A percentile compares a stretch with the other conserved stretches of the same genome.
These are phyloP conservation scores for Pseudonaja textilis DNA, from an alignment of 2,113 vertebrate genomes.

Conservation along the genomic window DNA sequence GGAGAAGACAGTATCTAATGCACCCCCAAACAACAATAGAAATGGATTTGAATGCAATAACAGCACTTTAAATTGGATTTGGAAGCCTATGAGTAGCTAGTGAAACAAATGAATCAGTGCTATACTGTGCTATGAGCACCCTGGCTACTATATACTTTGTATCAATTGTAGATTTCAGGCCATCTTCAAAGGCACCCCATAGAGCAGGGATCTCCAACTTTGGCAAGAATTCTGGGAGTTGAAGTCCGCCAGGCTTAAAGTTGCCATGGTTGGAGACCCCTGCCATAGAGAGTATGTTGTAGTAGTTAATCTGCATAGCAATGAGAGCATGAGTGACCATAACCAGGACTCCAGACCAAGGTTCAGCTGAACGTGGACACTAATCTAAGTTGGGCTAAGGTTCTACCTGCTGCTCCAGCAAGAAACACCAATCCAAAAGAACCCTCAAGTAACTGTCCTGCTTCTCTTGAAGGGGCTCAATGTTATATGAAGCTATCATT, in stretches of 20 bases:
- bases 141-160: not conserved
- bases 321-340: not conserved
- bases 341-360: not conserved
- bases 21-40: not conserved
- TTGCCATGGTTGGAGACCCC: too few relatives aligned
- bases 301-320: not conserved
- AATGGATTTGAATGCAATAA: not conserved
- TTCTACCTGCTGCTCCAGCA: not conserved
- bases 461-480: not conserved
- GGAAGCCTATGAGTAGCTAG: not conserved
- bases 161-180: not conserved
- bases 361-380: not conserved
- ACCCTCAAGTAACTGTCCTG: not conserved
- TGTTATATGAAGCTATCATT: not conserved
- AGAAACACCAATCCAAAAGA: not conserved
- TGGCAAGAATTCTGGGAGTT: too few relatives aligned
- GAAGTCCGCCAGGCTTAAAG: too few relatives aligned
- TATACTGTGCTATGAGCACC: not conserved
- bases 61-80: not conserved
- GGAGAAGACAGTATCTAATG: not conserved
- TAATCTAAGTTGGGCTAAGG: not conserved
- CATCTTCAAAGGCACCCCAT: not conserved
- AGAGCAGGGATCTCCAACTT: not conserved
- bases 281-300: not conserved
- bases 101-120: not conserved